These are phyloP conservation scores for Cerastis rubricosa DNA, from an alignment of 2,888 invertebrate genomes.

Conservation along the genomic window DNA sequence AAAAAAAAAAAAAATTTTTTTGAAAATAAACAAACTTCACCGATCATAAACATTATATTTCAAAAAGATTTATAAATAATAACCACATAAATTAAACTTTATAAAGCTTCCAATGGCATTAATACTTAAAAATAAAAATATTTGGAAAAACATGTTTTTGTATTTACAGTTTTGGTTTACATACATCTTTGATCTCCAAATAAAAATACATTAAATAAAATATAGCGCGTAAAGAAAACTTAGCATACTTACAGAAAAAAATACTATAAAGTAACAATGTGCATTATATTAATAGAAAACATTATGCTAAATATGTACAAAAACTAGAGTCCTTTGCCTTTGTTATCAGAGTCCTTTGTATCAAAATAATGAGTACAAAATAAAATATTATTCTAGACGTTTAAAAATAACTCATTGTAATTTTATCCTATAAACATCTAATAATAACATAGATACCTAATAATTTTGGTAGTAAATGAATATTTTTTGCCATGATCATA, in stretches of 20 bases:
- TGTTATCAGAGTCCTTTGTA: neutral
- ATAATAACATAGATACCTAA: neutral
- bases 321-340: too few relatives aligned
- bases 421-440: constrained; percentile 1
- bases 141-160: constrained; percentile 33
- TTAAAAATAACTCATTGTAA: neutral
- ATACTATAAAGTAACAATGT: neutral
- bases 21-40: constrained; percentile 22
- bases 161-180: constrained; percentile 25
- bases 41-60: constrained; percentile 42
- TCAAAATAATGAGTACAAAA: neutral
- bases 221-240: neutral
- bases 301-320: neutral
- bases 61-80: constrained; percentile 35
- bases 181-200: constrained; percentile 1
- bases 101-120: constrained; percentile 60
- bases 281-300: neutral
- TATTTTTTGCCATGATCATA: neutral
- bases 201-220: neutral
- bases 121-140: constrained; percentile 46
- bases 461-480: neutral
- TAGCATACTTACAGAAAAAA: neutral
- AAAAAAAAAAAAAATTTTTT: neutral
- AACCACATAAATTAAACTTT: constrained; percentile 33
- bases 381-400: neutral